Evolutionary conservation across 30 jellyfish, hydroid and myxozoan species (phyloP).

Genomic region (Phacellophora camtschatica): DNA sequence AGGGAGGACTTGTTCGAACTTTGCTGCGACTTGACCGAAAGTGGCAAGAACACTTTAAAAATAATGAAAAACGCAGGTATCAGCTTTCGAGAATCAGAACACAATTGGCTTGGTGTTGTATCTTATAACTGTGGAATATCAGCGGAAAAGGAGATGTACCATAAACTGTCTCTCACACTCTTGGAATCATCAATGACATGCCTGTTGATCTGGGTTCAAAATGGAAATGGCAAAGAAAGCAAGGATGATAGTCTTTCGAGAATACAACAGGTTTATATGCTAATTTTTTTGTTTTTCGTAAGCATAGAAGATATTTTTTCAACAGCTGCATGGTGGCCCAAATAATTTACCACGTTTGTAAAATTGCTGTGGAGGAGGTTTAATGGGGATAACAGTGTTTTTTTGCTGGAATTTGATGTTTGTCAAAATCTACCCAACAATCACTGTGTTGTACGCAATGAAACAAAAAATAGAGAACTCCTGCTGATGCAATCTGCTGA

Average conservation of each 20-base stretch:
- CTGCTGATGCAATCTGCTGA: too few relatives aligned
- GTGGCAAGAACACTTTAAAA: neutral
- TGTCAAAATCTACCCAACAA: too few relatives aligned
- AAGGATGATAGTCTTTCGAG: neutral
- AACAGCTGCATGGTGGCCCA: too few relatives aligned
- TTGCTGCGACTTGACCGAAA: neutral
- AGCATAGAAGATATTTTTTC: too few relatives aligned
- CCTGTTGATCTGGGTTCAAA: conserved; percentile 16
- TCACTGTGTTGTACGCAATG: too few relatives aligned
- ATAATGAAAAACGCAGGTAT: neutral
- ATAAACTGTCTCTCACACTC: neutral
- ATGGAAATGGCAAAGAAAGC: neutral
- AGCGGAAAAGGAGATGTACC: conserved; percentile 13
- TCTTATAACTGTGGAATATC: conserved; percentile 30
- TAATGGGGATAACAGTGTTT: too few relatives aligned
- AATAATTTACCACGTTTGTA: too few relatives aligned
- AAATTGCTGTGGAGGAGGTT: too few relatives aligned
- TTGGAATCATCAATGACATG: neutral
- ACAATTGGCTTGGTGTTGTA: conserved; percentile 37
- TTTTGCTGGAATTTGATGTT: too few relatives aligned
- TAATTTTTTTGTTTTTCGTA: neutral
- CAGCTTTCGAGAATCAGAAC: conserved; percentile 1
- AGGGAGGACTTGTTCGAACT: conserved; percentile 2
- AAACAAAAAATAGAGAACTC: too few relatives aligned
- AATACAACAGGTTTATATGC: conserved; percentile 4